Conservation (phyloP, 2,113 vertebrate species). For the Xiphophorus maculatus region DNA sequence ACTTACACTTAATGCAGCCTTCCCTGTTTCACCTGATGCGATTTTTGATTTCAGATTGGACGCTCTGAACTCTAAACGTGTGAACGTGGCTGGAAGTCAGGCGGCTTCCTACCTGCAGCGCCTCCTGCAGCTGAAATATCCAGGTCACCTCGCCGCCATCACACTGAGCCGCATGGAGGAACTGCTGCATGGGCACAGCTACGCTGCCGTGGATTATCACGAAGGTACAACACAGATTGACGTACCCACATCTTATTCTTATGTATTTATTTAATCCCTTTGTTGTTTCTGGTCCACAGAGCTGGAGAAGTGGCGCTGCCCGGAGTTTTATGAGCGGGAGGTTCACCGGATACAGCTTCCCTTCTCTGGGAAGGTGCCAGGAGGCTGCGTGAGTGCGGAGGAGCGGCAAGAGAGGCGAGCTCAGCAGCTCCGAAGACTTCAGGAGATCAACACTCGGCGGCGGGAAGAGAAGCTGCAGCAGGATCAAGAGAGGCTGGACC, state of each 20-base stretch:
- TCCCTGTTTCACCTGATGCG: neutral
- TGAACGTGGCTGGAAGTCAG: constrained; percentile 94
- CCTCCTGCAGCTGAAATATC: constrained; percentile 96
- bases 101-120: constrained; percentile 92
- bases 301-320: constrained; percentile 91
- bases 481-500: constrained; percentile 92
- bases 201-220: constrained; percentile 88
- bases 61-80: constrained; percentile 90
- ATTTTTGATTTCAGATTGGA: constrained; percentile 82
- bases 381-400: constrained; percentile 85
- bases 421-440: constrained; percentile 91
- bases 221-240: constrained; percentile 79
- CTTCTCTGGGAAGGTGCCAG: constrained; percentile 87
- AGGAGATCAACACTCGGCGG: constrained; percentile 92
- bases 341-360: constrained; percentile 97
- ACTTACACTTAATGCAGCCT: neutral
- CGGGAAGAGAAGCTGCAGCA: constrained; percentile 92
- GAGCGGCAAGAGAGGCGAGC: constrained; percentile 91
- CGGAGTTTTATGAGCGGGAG: constrained; percentile 91
- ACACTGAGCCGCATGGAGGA: constrained; percentile 97
- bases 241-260: neutral
- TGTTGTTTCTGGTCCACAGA: constrained; percentile 71
- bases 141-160: constrained; percentile 89
- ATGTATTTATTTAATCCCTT: neutral
- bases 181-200: constrained; percentile 94